Evolutionary conservation across 2,113 vertebrate species (phyloP), one percentile per base, ranked within the genome.

Genomic region (Corvus moneduloides): DNA sequence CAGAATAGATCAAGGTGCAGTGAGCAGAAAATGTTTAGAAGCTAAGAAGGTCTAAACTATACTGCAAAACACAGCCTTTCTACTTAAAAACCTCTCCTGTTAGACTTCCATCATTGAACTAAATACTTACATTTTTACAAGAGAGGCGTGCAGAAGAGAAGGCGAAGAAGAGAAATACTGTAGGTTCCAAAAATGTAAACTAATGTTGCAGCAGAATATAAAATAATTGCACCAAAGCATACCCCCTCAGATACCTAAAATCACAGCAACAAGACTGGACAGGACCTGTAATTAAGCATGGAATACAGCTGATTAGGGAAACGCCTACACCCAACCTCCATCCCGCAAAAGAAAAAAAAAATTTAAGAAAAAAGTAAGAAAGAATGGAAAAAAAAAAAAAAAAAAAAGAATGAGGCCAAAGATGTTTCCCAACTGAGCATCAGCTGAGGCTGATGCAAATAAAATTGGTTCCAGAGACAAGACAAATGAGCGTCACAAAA

Each of bases 51-150:
- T 68, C 46, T 91, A 74, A 95, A 77, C 72, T 87, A 44, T 77
- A 83, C 59, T 86, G 75, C 86, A 95, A 63, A 96, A 93, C 19
- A 86, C 35, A 96, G 94, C 87, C 95, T 95, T 96, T 95, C 85
- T 95, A 95, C 59, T 94, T 81, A 88, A 93, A 96, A 96, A 96
- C 95, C 95, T 97, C 95, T 97, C 96, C 95, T 97, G 93, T 90
- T 90, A 97, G 81, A 94, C 6, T 89, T 93, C 94, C 94, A 88
- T 76, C 93, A 95, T 94, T 83, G 68, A 95, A 87, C 96, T 97
- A 97, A 96, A 97, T 97, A 96, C 96, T 97, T 96, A 97, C 96
- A 96, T 97, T 97, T 97, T 97, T 97, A 97, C 90, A 97, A 97
- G 91, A 97, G 96, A 96, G 94, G 96, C 94, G 94, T 94, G 96